phyloP scores from a whole-genome alignment of 2,113 vertebrate genomes.

The Pseudorectes ferrugineus region DNA sequence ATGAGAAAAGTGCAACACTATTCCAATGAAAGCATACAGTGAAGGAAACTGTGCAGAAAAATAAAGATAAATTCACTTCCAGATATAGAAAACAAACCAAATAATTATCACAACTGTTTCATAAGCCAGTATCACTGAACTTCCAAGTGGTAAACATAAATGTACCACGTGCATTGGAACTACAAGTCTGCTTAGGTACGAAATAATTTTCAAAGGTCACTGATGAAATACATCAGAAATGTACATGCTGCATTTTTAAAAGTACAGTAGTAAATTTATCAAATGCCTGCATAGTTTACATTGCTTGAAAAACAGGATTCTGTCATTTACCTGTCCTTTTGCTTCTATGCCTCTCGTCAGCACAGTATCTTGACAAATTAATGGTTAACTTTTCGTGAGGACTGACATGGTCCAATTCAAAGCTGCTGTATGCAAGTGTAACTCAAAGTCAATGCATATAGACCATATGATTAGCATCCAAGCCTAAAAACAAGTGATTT shows the following conservation, averaged over 20 bases:
- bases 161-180: neutral
- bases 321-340: neutral
- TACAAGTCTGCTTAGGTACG: neutral
- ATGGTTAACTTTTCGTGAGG: neutral
- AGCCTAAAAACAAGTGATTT: neutral
- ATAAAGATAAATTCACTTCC: neutral
- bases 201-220: neutral
- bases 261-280: neutral
- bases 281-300: neutral
- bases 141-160: neutral
- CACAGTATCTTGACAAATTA: neutral
- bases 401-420: neutral
- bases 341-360: neutral
- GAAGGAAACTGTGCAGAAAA: neutral
- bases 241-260: neutral
- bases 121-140: neutral
- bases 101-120: neutral
- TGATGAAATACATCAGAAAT: neutral
- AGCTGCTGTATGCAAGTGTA: neutral
- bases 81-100: neutral
- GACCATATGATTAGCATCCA: neutral
- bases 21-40: neutral
- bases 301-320: neutral
- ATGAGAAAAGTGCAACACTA: neutral
- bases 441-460: neutral